Evolutionary conservation across 2,888 invertebrate genomes (phyloP).

Genomic region (Pristionchus entomophagus): DNA sequence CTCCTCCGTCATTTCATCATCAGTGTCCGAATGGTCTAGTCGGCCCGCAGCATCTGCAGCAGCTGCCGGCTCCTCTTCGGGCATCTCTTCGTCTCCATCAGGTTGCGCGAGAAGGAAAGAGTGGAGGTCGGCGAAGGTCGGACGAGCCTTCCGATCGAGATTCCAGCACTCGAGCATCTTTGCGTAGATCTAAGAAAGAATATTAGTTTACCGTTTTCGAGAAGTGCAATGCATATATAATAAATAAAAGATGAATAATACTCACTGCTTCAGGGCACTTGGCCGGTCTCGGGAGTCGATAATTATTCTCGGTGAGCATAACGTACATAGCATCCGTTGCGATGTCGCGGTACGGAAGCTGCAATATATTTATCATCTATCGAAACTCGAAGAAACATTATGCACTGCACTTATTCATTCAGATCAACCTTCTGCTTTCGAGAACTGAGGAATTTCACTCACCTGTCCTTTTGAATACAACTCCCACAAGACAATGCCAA

Average conservation of each 20-base stretch:
- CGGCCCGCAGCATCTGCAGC: not conserved
- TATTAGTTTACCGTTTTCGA: not conserved
- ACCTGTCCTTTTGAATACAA: not conserved
- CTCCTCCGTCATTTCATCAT: not conserved
- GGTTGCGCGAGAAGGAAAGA: not conserved
- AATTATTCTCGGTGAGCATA: not conserved
- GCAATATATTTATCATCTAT: not conserved
- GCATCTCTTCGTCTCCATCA: too few relatives aligned
- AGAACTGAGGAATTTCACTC: too few relatives aligned
- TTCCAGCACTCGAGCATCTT: conserved; percentile 38
- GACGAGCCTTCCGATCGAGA: not conserved
- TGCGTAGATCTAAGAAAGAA: not conserved
- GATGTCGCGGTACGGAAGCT: not conserved
- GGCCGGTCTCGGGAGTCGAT: not conserved
- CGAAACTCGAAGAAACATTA: too few relatives aligned
- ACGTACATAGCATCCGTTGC: not conserved
- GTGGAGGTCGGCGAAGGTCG: not conserved
- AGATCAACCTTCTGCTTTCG: too few relatives aligned
- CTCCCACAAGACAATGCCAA: not conserved
- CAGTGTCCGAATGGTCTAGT: not conserved
- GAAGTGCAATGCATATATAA: not conserved
- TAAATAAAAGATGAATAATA: not conserved
- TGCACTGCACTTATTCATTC: not conserved
- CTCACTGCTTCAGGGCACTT: not conserved
- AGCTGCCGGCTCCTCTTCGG: not conserved